Evolutionary conservation across 2,888 invertebrate genomes (phyloP).

Genomic region (Miltochrista miniata): DNA sequence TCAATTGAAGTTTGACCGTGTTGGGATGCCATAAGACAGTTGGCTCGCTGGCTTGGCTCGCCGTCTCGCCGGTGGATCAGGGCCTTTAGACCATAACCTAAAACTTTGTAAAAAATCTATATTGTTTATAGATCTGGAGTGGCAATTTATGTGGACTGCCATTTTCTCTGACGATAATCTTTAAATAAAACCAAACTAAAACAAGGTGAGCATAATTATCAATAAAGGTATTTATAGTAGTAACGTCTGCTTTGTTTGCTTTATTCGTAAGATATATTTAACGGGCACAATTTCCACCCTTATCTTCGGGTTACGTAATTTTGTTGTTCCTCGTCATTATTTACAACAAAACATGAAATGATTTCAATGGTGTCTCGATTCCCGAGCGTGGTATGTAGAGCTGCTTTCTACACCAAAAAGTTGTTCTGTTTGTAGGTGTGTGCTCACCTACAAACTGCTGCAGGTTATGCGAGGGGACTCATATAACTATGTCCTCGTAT

Average conservation of each 20-base stretch:
- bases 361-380: slow-evolving; percentile 55
- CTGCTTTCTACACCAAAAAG: slow-evolving; percentile 86
- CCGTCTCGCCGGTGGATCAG: no score
- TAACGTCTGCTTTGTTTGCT: slow-evolving; percentile 38
- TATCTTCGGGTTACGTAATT: slow-evolving; percentile 78
- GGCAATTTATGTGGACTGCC: slow-evolving; percentile 74
- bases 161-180: slow-evolving; percentile 67
- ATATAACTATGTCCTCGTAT: slow-evolving; percentile 78
- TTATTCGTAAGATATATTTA: slow-evolving; percentile 56
- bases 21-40: no score
- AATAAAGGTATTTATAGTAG: slow-evolving; percentile 12
- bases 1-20: no score
- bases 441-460: slow-evolving; percentile 84
- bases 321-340: slow-evolving; percentile 72
- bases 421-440: slow-evolving; percentile 88
- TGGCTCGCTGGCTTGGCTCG: no score
- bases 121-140: slow-evolving; percentile 60
- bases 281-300: slow-evolving; percentile 44
- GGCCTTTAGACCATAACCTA: no score
- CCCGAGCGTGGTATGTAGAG: slow-evolving; percentile 67
- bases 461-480: slow-evolving; percentile 80
- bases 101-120: slow-evolving; percentile 15
- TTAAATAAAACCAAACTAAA: slow-evolving; percentile 50
- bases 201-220: slow-evolving; percentile 78
- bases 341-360: slow-evolving; percentile 61